These are phyloP conservation scores for Geodia barretti DNA, from an alignment of 37 sponge, comb jelly and placozoan species.

Conservation along the genomic window DNA sequence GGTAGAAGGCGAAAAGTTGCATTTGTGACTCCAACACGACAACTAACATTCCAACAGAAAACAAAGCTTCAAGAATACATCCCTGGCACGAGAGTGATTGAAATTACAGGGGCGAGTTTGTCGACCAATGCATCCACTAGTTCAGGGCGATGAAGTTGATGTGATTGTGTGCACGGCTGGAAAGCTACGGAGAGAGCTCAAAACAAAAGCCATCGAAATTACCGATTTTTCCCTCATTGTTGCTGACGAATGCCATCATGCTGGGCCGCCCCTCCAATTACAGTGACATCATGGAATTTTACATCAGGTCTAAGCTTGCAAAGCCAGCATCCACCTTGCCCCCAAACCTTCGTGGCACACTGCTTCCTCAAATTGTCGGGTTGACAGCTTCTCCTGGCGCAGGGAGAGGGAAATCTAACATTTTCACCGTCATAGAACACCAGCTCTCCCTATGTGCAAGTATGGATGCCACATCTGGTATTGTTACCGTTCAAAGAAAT, in stretches of 20 bases:
- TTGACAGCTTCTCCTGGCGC: conserved; percentile 84
- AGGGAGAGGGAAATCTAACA: conserved; percentile 31
- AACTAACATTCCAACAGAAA: conserved; percentile 59
- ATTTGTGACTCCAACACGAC: conserved; percentile 45
- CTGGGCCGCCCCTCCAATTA: conserved; percentile 24
- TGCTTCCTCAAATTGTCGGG: conserved; percentile 58
- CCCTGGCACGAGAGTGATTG: conserved; percentile 19
- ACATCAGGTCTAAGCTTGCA: conserved; percentile 38
- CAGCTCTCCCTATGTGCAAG: conserved; percentile 55
- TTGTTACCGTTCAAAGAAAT: conserved; percentile 27
- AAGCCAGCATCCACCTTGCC: no score
- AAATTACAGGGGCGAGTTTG: no score
- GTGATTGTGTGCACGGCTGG: conserved; percentile 69
- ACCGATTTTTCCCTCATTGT: conserved; percentile 36
- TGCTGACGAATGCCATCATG: conserved; percentile 69
- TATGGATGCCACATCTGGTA: conserved; percentile 64
- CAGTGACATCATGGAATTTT: conserved; percentile 46
- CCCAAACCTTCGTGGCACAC: background rate
- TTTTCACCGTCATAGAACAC: conserved; percentile 32
- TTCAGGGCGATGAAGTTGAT: conserved; percentile 46
- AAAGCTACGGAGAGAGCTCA: conserved; percentile 19
- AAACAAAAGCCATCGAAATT: conserved; percentile 1
- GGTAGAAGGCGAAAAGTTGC: conserved; percentile 34
- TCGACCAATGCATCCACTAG: no score
- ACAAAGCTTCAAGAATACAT: conserved; percentile 8